phyloP scores from a whole-genome alignment of 2,888 invertebrate genomes.

The Blastobasis lacticolella region DNA sequence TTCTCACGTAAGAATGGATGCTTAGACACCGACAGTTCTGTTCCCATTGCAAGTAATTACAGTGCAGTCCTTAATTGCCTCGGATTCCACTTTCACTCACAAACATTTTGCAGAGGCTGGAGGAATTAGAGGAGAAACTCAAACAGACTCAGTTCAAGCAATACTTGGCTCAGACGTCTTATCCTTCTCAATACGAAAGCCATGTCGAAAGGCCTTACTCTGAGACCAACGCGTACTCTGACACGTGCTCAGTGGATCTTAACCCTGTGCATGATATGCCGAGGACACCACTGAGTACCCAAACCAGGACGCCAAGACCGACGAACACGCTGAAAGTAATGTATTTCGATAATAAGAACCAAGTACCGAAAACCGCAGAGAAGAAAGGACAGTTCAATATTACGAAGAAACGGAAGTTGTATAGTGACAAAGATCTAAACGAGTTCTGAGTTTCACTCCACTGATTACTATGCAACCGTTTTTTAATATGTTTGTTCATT shows the following conservation, averaged over 20 bases:
- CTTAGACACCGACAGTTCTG: not conserved
- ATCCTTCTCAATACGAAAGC: constrained; percentile 42
- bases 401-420: constrained; percentile 60
- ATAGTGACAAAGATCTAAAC: constrained; percentile 54
- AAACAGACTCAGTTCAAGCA: constrained; percentile 62
- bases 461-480: not conserved
- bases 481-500: no score
- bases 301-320: constrained; percentile 32
- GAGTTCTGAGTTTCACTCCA: constrained; percentile 34
- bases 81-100: constrained; percentile 24
- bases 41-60: constrained; percentile 2
- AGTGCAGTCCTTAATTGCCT: constrained; percentile 4
- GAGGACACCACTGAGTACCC: constrained; percentile 13
- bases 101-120: constrained; percentile 43
- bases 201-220: constrained; percentile 60
- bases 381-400: constrained; percentile 58
- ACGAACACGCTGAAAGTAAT: constrained; percentile 46
- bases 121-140: constrained; percentile 62
- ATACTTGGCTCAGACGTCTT: constrained; percentile 47
- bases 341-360: constrained; percentile 40
- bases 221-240: constrained; percentile 29
- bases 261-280: constrained; percentile 24
- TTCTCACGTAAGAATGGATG: constrained; percentile 9
- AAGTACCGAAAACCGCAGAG: constrained; percentile 24
- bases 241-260: constrained; percentile 24